These are phyloP conservation scores for Mythimna pallens DNA, from an alignment of 2,888 invertebrate species.

Conservation along the genomic window DNA sequence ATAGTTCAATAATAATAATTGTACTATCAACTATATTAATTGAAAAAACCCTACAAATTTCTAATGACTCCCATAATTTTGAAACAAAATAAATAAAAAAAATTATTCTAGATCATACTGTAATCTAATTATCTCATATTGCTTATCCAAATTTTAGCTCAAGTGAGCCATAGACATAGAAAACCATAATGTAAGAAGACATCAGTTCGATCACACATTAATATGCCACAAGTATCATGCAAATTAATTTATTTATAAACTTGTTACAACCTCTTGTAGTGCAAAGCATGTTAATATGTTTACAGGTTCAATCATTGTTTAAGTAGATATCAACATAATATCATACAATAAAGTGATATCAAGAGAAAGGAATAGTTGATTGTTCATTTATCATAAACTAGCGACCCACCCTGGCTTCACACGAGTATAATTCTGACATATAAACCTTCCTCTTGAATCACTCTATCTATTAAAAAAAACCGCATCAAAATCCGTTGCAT, in stretches of 20 bases:
- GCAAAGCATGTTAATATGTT: constrained; percentile 38
- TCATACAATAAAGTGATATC: constrained; percentile 2
- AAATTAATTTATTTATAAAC: constrained; percentile 46
- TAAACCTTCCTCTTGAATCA: too few relatives aligned
- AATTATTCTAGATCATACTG: too few relatives aligned
- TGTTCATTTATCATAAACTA: constrained; percentile 6
- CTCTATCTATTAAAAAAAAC: too few relatives aligned
- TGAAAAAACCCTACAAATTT: too few relatives aligned
- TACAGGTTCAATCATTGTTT: constrained; percentile 23
- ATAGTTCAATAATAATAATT: not conserved
- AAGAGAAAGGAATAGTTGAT: constrained; percentile 15
- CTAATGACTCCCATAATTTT: not conserved
- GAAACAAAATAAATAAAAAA: not conserved
- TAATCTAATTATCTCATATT: not conserved
- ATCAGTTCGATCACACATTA: not conserved
- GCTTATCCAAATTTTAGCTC: not conserved
- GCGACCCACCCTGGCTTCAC: too few relatives aligned
- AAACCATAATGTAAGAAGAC: not conserved
- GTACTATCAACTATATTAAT: not conserved
- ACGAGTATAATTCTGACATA: too few relatives aligned
- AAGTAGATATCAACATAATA: constrained; percentile 18
- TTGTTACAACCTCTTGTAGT: constrained; percentile 34
- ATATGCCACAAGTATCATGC: constrained; percentile 10
- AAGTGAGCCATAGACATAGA: not conserved
- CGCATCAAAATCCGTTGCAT: too few relatives aligned